A percentile compares a stretch with the other conserved stretches of the same genome.
Conservation (phyloP, 2,797 vertebrate genomes). For the Orientallactaga sibirica region DNA sequence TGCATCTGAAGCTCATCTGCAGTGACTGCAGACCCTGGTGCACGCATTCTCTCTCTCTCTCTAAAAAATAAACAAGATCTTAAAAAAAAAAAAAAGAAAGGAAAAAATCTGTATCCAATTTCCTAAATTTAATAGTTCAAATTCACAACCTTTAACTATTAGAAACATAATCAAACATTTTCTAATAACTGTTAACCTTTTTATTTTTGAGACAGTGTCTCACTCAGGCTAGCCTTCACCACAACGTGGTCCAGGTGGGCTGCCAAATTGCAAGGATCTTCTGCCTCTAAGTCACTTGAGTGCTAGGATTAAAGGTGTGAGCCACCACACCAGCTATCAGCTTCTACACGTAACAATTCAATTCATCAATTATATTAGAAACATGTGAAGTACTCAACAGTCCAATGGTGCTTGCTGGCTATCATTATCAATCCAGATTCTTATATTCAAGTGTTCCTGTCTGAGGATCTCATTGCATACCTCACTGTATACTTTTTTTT, state of each 20-base stretch:
- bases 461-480: neutral
- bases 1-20: neutral
- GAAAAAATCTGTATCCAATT: neutral
- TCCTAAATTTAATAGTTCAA: neutral
- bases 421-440: neutral
- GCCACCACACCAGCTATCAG: neutral
- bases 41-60: neutral
- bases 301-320: neutral
- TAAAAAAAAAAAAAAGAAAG: no score
- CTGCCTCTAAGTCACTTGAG: no score
- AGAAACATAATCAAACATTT: no score
- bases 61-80: neutral
- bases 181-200: no score
- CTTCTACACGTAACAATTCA: neutral
- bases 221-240: no score
- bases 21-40: neutral
- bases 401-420: neutral
- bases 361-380: neutral
- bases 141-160: slow-evolving; percentile 7
- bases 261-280: no score
- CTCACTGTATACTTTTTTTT: neutral
- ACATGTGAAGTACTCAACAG: neutral
- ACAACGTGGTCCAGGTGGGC: no score
- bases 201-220: no score
- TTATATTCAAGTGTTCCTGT: neutral